Evolutionary conservation across 2,888 invertebrate genomes (phyloP).

Genomic region (Clunio marinus): DNA sequence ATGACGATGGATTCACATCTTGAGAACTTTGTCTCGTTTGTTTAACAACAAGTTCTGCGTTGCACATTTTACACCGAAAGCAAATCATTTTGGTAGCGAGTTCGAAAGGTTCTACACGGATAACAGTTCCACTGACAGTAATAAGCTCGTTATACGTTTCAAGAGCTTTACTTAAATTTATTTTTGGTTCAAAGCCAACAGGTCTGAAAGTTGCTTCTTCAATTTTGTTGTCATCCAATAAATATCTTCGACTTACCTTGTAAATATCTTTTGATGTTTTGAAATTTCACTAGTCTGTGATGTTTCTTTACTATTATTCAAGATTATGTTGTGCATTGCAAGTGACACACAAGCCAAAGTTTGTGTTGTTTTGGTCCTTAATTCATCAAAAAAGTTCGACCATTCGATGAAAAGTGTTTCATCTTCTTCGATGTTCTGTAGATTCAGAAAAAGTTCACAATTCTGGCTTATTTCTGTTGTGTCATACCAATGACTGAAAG

Average conservation of each 20-base stretch:
- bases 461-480: constrained; percentile 38
- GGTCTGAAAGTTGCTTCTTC: background rate
- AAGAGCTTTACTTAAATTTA: background rate
- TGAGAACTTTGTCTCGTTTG: constrained; percentile 51
- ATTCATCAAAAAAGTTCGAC: constrained; percentile 61
- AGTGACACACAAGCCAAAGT: constrained; percentile 68
- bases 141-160: background rate
- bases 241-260: background rate
- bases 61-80: constrained; percentile 70
- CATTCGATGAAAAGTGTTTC: constrained; percentile 57
- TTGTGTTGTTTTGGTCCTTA: constrained; percentile 63
- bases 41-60: constrained; percentile 60
- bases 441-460: constrained; percentile 51
- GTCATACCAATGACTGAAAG: constrained; percentile 52
- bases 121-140: constrained; percentile 74
- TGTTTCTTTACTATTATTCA: no score
- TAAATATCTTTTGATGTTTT: constrained; percentile 6
- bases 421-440: constrained; percentile 57
- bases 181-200: background rate
- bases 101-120: constrained; percentile 63
- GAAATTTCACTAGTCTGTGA: no score
- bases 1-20: constrained; percentile 57
- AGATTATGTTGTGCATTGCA: constrained; percentile 70
- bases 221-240: background rate
- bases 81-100: constrained; percentile 71